Evolutionary conservation across 2,113 vertebrate species (phyloP).

Genomic region (Collichthys lucidus): DNA sequence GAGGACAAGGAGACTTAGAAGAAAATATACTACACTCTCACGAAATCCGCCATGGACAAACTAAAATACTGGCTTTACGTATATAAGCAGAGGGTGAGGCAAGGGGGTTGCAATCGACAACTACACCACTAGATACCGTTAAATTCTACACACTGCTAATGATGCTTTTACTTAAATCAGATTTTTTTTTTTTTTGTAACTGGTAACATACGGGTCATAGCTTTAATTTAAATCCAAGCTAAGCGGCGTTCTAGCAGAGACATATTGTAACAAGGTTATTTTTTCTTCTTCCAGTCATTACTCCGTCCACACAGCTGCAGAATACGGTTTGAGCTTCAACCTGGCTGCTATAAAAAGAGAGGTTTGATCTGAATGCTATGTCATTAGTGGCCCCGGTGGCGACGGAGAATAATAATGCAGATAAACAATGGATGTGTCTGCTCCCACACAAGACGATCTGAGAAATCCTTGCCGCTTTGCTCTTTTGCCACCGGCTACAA

Average conservation of each 20-base stretch:
- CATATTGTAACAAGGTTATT: background rate
- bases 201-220: background rate
- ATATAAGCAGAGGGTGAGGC: too few species aligned
- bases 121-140: too few species aligned
- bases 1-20: too few species aligned
- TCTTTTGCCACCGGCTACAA: slow-evolving; percentile 41
- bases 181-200: too few species aligned
- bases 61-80: too few species aligned
- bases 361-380: slow-evolving; percentile 51
- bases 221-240: background rate
- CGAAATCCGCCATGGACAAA: too few species aligned
- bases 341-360: slow-evolving; percentile 41
- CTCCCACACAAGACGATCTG: slow-evolving; percentile 45
- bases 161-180: too few species aligned
- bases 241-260: background rate
- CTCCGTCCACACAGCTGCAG: slow-evolving; percentile 27
- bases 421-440: slow-evolving; percentile 59
- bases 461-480: slow-evolving; percentile 37
- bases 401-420: slow-evolving; percentile 58
- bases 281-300: background rate
- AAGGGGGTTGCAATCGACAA: too few species aligned
- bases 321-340: slow-evolving; percentile 6
- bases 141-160: too few species aligned
- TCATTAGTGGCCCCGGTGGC: slow-evolving; percentile 59
- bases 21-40: too few species aligned